Evolutionary conservation across 1,140 invertebrate genomes (phyloP), one percentile per base, ranked within the genome.

Genomic region (Aphaenogaster floridana): DNA sequence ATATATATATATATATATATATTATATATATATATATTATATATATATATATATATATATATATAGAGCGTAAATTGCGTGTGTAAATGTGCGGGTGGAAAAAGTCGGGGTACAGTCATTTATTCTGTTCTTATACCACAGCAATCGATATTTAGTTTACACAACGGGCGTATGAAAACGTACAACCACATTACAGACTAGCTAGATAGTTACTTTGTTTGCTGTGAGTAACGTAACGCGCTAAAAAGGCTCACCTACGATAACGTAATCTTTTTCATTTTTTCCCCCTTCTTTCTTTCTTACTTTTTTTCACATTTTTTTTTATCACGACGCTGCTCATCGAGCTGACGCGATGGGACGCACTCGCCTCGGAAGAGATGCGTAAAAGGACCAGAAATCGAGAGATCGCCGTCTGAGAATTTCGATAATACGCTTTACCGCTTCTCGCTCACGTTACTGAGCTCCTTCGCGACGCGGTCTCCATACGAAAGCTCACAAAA

Each of bases 91-190:
- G 80, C 80, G 61, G 59, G 71, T 81, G 83, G n/a, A 91, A 90
- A 86, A 77, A 89, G 69, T 91, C 86, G 89, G 89, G 81, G 90
- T 91, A 90, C 89, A 91, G 79, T 91, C 87, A 92, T 93, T 94
- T 93, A 94, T 93, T 93, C 92, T 93, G 92, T 92, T 90, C 77
- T 92, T 89, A 92, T 93, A 92, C 92, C 92, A 92, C 92, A 93
- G 85, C 89, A 92, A 93, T 92, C 86, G 86, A 93, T 92, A 93
- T 88, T 76, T 90, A 93, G 77, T 93, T 92, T 88, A 93, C 92
- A 93, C 91, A 91, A 91, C 80, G 84, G 89, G 91, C 88, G 87
- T 94, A 93, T 94, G 91, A 90, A 92, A 93, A 93, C 89, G 90
- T 92, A 93, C 93, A 94, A 91, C 92, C 90, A 90, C 89, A 91